Percentiles rank a stretch among this genome's conserved stretches.
Evolutionary conservation across 2,888 invertebrate species (phyloP).

Genomic region (Epirrhoe alternata): DNA sequence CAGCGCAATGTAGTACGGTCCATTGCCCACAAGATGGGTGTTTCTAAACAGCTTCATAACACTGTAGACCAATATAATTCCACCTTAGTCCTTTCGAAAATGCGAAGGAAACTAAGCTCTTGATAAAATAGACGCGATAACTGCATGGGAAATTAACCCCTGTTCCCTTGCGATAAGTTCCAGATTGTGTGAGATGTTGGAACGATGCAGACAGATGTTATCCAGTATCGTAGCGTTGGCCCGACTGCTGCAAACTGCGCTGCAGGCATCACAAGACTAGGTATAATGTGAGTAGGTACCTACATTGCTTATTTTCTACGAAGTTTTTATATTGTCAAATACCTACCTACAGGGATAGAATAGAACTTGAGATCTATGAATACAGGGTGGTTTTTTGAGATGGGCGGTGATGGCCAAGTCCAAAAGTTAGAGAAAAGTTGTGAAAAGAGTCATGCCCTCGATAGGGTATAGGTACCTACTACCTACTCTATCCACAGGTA

Average conservation of each 20-base stretch:
- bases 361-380: too few species aligned
- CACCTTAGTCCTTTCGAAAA: background rate
- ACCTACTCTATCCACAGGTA: too few species aligned
- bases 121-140: background rate
- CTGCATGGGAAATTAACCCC: slow-evolving; percentile 6
- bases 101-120: background rate
- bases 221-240: background rate
- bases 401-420: too few species aligned
- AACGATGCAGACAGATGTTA: slow-evolving; percentile 1
- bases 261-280: background rate
- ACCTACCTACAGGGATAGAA: too few species aligned
- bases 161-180: slow-evolving; percentile 13
- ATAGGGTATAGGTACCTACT: too few species aligned
- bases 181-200: slow-evolving; percentile 11
- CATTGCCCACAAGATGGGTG: background rate
- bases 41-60: slow-evolving; percentile 1
- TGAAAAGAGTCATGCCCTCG: too few species aligned
- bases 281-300: background rate
- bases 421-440: too few species aligned
- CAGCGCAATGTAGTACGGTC: background rate
- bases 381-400: too few species aligned
- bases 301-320: background rate
- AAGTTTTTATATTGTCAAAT: too few species aligned
- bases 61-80: slow-evolving; percentile 1
- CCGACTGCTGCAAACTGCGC: background rate